Base-by-base conservation (phyloP, 2,113 vertebrate species). In the Oryzias celebensis region DNA sequence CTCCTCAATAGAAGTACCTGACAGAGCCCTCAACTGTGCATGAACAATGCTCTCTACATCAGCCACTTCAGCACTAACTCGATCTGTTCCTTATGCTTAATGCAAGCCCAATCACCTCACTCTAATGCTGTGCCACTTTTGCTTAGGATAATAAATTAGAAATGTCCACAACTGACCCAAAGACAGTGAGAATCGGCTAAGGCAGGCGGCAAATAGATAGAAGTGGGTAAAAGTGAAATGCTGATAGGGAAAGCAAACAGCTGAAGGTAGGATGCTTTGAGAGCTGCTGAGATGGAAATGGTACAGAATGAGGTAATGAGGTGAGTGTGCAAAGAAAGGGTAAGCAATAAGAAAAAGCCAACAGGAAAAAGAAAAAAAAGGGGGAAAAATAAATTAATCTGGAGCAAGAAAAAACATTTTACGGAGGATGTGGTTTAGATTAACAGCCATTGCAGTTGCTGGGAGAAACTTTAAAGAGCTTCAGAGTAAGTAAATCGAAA, bases 61-160 rank as follows among this genome's bases (percentile, higher is more conserved):
- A 64, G 63, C 70, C 85, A 77, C 81, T 90, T 76, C 73, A 80
- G 83, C 85, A 86, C 79, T 87, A 83, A 84, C 87, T 83, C 87
- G 83, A 84, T 85, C 80, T 84, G 73, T 49, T 70, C 73, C 81
- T 71, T 71, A 84, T 86, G 81, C 83, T 86, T 82, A 87, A 87
- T 73, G 57, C 87, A 84, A 81, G 87, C 85, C 87, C 85, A 84
- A 84, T 89, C 84, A 69, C 69, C 83, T 66, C 48, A 52, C 17
- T 47, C 78, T 90, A 89, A 89, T 81, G 74, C 84, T 65, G 10
- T 84, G 84, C 83, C 87, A 88, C 87, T 87, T 85, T 85, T 72
- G 69, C 80, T 88, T 80, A 87, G 67, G 74, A 68, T 85, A 85
- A 87, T 88, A 85, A 86, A 89, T 85, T 80, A 80, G 79, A 85